Evolutionary conservation across 2,113 vertebrate genomes (phyloP), one percentile per base, ranked within the genome.

Genomic region (Tragelaphus strepsiceros): DNA sequence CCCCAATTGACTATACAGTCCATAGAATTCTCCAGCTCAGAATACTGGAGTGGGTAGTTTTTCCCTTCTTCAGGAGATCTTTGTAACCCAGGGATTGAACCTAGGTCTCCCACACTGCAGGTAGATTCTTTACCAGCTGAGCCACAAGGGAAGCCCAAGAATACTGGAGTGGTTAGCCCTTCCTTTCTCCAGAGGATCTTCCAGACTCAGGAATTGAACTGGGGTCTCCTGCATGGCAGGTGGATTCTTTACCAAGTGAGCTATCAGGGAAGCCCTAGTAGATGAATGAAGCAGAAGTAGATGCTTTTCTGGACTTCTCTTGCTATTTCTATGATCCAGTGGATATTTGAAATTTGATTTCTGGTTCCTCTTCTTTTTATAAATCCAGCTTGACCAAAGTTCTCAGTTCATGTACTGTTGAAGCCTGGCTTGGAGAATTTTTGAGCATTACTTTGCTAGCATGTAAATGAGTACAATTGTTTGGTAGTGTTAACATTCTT

Each of bases 141-240:
- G 67, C n/a, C 67, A 71, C 67, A 71, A 22, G n/a, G 19, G 19
- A 71, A 71, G 5, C 35, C 9, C 19, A 22, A 22, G 67, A 71
- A 71, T 71, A 71, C 67, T 39, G n/a, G 19, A 39, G n/a, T 39
- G 19, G n/a, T 19, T 71, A 22, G n/a, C 19, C 67, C n/a, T 71
- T 39, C 19, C 19, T 10, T 71, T 71, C 67, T 71, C n/a, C 0
- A 71, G n/a, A 71, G 10, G 19, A 39, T 71, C 67, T 71, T 71
- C n/a, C 21, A 0, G 0, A 22, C 67, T 71, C 67, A 71, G 67
- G n/a, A 3, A 39, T 22, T 39, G 19, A 71, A 12, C 32, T 0
- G 4, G n/a, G 9, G n/a, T 71, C n/a, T 71, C n/a, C n/a, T 71
- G 4, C 17, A 22, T 35, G 64, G 64, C 17, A 71, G 17, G n/a